These are phyloP conservation scores for Mellivora capensis DNA, from an alignment of 2,113 vertebrate genomes.

Conservation along the genomic window DNA sequence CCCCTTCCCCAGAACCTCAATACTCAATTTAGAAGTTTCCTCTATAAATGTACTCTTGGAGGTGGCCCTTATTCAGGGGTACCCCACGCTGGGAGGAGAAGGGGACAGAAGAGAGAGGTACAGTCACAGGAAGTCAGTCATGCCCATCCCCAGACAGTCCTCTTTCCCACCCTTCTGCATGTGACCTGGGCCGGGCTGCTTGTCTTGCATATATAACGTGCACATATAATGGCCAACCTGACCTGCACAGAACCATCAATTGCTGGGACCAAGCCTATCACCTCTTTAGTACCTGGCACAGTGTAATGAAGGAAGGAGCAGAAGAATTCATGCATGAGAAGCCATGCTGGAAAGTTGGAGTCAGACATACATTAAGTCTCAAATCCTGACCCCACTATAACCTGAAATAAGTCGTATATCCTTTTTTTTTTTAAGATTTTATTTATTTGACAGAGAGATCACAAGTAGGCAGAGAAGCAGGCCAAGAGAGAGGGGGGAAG, in stretches of 20 bases:
- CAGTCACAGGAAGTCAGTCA: background rate
- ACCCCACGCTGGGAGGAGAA: background rate
- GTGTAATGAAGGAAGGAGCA: background rate
- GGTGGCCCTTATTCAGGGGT: background rate
- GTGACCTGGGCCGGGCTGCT: background rate
- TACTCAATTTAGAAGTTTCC: background rate
- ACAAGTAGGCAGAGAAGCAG: no score
- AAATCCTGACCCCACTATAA: background rate
- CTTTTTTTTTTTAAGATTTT: no score
- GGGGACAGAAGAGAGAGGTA: background rate
- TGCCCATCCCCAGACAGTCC: rapidly evolving
- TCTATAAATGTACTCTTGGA: background rate
- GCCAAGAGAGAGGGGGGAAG: no score
- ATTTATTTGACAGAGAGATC: no score
- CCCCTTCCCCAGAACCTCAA: no score
- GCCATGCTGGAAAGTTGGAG: background rate
- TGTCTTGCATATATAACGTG: rapidly evolving
- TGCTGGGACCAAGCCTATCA: background rate
- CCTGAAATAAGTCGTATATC: background rate
- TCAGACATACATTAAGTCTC: background rate
- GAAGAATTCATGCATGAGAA: background rate
- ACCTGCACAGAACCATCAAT: background rate
- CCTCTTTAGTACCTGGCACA: background rate
- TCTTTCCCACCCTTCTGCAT: background rate
- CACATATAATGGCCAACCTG: background rate